Evolutionary conservation across 2,888 invertebrate species (phyloP).

Genomic region (Empis stercorea): DNA sequence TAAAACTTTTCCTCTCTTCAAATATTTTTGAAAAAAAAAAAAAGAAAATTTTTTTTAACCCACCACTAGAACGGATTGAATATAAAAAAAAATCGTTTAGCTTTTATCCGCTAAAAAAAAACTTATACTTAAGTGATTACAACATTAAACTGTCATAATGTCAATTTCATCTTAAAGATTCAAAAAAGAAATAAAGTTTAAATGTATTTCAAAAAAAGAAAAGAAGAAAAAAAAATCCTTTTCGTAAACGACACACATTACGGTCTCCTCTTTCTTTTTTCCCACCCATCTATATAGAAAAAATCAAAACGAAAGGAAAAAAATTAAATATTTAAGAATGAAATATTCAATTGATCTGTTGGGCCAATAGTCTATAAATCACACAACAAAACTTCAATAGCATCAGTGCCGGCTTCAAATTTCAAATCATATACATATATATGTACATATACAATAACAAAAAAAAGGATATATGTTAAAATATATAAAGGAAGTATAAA

Average conservation of each 20-base stretch:
- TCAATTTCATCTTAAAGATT: background rate
- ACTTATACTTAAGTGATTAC: constrained; percentile 6
- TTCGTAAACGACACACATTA: too few relatives aligned
- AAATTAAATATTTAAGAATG: background rate
- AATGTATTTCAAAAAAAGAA: too few relatives aligned
- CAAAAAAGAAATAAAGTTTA: too few relatives aligned
- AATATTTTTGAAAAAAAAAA: too few relatives aligned
- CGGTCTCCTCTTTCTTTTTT: too few relatives aligned
- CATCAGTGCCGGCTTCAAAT: constrained; percentile 1
- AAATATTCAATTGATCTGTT: constrained; percentile 9
- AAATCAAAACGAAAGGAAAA: background rate
- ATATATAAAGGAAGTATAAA: too few relatives aligned
- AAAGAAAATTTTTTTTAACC: too few relatives aligned
- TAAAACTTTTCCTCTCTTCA: too few relatives aligned
- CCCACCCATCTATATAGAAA: background rate
- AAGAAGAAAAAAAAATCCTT: too few relatives aligned
- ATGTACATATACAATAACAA: background rate
- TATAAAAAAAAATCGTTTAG: too few relatives aligned
- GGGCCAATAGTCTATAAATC: constrained; percentile 7
- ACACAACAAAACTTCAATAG: constrained; percentile 5
- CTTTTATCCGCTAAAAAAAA: background rate
- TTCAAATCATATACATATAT: too few relatives aligned
- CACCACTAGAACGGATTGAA: too few relatives aligned
- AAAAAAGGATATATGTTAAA: background rate
- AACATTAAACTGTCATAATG: constrained; percentile 6